Evolutionary conservation across 2,888 invertebrate species (phyloP).

Genomic region (Ceraclea dissimilis): DNA sequence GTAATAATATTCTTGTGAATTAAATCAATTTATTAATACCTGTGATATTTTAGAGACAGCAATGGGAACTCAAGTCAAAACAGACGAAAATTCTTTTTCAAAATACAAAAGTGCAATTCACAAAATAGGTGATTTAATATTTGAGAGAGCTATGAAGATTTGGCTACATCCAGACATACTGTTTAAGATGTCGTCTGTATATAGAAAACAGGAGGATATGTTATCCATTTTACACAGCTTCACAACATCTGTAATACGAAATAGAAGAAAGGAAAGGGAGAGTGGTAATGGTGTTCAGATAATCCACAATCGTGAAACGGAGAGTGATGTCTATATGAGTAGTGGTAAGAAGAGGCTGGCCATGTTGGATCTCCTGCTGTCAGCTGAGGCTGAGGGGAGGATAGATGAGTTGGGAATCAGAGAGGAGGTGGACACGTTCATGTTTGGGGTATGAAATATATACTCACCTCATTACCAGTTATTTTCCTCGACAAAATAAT

Average conservation of each 20-base stretch:
- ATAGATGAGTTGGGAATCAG: constrained; percentile 53
- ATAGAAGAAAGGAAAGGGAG: constrained; percentile 6
- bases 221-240: constrained; percentile 27
- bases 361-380: constrained; percentile 56
- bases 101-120: not conserved
- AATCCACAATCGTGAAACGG: not conserved
- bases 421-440: constrained; percentile 65
- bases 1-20: too few species aligned
- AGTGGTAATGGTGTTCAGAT: not conserved
- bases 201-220: constrained; percentile 39
- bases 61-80: constrained; percentile 1
- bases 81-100: not conserved
- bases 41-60: constrained; percentile 5
- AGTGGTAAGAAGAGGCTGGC: constrained; percentile 45
- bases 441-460: constrained; percentile 54
- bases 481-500: too few species aligned
- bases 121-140: constrained; percentile 27
- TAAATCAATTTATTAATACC: too few species aligned
- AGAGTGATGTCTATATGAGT: constrained; percentile 1
- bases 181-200: constrained; percentile 44
- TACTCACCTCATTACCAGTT: not conserved
- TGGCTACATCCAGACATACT: constrained; percentile 49
- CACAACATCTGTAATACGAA: constrained; percentile 11
- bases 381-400: constrained; percentile 48
- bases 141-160: constrained; percentile 42